phyloP scores from a whole-genome alignment of 2,797 vertebrate genomes.

The Oryzias dopingdopingensis region DNA sequence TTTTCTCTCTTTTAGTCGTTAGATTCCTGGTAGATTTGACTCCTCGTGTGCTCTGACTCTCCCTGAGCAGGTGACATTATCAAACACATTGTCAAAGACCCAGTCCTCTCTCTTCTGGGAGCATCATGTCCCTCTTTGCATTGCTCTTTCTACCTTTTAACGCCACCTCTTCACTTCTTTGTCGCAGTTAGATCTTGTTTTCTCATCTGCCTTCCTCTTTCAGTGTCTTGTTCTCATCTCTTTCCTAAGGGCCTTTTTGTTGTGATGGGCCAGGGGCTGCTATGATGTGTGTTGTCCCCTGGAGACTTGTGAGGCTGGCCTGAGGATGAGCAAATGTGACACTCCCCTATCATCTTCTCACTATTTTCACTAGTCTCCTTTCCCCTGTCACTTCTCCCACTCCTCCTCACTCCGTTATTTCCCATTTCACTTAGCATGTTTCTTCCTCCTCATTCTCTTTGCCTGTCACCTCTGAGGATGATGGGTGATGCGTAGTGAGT shows the following conservation, averaged over 20 bases:
- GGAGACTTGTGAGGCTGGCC: constrained; percentile 44
- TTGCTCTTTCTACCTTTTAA: constrained; percentile 17
- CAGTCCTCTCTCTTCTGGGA: constrained; percentile 24
- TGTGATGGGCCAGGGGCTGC: constrained; percentile 22
- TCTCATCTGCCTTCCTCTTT: constrained; percentile 20
- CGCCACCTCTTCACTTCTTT: constrained; percentile 23
- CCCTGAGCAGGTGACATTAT: constrained; percentile 38
- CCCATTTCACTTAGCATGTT: constrained; percentile 56
- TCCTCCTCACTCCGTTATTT: constrained; percentile 53
- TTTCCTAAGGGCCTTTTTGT: constrained; percentile 19
- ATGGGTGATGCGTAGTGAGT: constrained; percentile 35
- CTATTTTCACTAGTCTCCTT: constrained; percentile 40
- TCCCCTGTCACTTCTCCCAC: constrained; percentile 37
- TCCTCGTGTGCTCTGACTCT: constrained; percentile 29
- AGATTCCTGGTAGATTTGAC: constrained; percentile 44
- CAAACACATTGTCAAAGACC: constrained; percentile 41
- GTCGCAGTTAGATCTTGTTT: constrained; percentile 42
- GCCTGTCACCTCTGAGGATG: constrained; percentile 51
- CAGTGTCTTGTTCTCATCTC: constrained; percentile 9
- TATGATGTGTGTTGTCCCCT: constrained; percentile 26
- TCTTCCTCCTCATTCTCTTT: constrained; percentile 39
- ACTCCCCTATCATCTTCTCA: constrained; percentile 32
- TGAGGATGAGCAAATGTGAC: constrained; percentile 65
- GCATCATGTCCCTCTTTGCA: constrained; percentile 18
- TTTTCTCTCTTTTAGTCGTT: constrained; percentile 45